Evolutionary conservation across 2,113 vertebrate genomes (phyloP).

Genomic region (Prunella fulvescens): DNA sequence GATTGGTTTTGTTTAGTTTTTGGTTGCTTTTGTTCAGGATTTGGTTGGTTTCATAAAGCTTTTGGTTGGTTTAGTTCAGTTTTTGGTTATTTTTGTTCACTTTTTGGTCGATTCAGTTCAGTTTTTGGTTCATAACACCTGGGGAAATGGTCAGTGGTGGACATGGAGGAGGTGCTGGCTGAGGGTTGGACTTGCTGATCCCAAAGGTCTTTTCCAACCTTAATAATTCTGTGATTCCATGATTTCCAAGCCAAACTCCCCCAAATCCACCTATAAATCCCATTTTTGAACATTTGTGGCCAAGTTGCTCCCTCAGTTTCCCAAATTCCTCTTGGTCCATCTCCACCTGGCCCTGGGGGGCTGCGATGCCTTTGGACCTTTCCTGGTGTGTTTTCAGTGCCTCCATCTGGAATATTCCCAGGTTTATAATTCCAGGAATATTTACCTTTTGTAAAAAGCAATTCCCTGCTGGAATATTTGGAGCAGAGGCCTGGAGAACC

Average conservation of each 20-base stretch:
- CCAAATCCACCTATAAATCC: neutral
- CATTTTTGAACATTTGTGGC: neutral
- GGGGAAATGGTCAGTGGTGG: accelerated
- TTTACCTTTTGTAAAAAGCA: too few relatives aligned
- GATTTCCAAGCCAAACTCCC: neutral
- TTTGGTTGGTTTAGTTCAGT: neutral
- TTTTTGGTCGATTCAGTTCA: neutral
- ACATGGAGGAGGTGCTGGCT: neutral
- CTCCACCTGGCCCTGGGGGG: neutral
- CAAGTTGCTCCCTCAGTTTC: neutral
- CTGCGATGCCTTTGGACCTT: neutral
- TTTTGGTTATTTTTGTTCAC: neutral
- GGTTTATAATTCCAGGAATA: too few relatives aligned
- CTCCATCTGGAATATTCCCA: neutral
- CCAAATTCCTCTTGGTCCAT: neutral
- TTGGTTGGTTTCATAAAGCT: accelerated
- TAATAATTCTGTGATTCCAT: neutral
- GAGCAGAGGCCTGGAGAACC: neutral
- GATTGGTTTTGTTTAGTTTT: accelerated
- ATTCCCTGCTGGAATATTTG: neutral
- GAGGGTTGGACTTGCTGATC: neutral
- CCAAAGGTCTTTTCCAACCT: neutral
- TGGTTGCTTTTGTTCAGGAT: neutral
- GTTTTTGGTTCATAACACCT: too few relatives aligned
- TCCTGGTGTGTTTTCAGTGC: accelerated